Evolutionary conservation across 2,113 vertebrate genomes (phyloP), one percentile per base, ranked within the genome.

Genomic region (Pseudolaguvia tuberculata): DNA sequence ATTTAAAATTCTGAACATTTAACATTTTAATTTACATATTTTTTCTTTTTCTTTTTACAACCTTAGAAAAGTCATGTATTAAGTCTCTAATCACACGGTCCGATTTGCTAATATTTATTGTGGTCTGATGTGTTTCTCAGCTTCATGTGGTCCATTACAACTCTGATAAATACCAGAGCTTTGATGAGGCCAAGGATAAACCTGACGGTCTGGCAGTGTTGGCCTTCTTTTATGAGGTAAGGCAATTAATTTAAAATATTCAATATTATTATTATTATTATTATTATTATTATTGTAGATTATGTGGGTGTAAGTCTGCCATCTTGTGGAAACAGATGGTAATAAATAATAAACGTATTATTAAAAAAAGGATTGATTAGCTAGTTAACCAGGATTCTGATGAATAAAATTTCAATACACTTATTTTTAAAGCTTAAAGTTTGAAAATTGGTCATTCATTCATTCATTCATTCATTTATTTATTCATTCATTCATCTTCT

Each of bases 101-200:
- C 47, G 63, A 48, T 8, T 25, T 42, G 18, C 4, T 5, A 45
- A 12, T 45, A 65, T 13, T 35, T 61, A 25, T 5, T 75, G 56
- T 65, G 23, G 23, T 12, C 14, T 72, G 23, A 29, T 75, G 80
- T 83, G 45, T 78, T 74, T 82, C 74, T 7, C 90, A 99, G 96
- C 88, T 96, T 52, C 96, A 99, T 51, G 74, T 97, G 0, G 94
- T 99, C 77, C 94, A 95, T 85, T 99, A 94, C 86, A 96, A 97
- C 73, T 91, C 93, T 9, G 91, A 83, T 0, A 91, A 90, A 73
- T 97, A 96, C 79, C 50, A 58, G 0, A 97, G 86, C 85, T 94
- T 93, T 10, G 82, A 87, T 0, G 84, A 89, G 13, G 96, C 96
- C 73, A 87, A 82, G 76, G 83, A 90, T 52, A 91, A 92, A 25